Evolutionary conservation across 30 jellyfish, hydroid and myxozoan species (phyloP).

Genomic region (Aurelia sp.): DNA sequence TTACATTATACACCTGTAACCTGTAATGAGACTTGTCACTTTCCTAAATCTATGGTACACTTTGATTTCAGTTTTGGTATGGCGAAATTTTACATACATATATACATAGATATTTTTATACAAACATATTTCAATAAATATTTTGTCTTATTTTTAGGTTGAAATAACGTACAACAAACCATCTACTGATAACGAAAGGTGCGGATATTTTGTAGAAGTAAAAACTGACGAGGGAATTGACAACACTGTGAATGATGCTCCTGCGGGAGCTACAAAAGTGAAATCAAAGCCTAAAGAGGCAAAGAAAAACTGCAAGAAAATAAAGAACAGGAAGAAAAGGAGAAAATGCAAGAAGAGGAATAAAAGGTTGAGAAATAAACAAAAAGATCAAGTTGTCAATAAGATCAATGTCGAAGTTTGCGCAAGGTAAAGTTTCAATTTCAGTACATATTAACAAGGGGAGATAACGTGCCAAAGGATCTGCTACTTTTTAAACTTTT

Average conservation of each 20-base stretch:
- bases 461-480: too few relatives aligned
- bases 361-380: neutral
- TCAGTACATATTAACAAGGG: too few relatives aligned
- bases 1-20: too few relatives aligned
- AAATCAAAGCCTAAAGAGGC: slow-evolving; percentile 1
- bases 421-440: slow-evolving; percentile 40
- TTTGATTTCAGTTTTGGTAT: too few relatives aligned
- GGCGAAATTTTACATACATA: too few relatives aligned
- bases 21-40: too few relatives aligned
- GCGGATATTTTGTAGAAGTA: slow-evolving; percentile 49
- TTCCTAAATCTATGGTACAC: too few relatives aligned
- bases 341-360: slow-evolving; percentile 11
- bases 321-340: slow-evolving; percentile 6
- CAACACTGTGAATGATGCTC: slow-evolving; percentile 34
- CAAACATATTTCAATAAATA: neutral
- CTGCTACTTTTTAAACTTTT: too few relatives aligned
- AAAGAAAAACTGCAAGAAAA: slow-evolving; percentile 15
- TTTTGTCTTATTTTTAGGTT: slow-evolving; percentile 19
- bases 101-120: too few relatives aligned
- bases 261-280: neutral
- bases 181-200: slow-evolving; percentile 6
- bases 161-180: slow-evolving; percentile 61
- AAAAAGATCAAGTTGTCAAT: slow-evolving; percentile 54
- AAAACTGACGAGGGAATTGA: slow-evolving; percentile 23
- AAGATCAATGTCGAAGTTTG: slow-evolving; percentile 43